Evolutionary conservation across 2,113 vertebrate genomes (phyloP), one percentile per base, ranked within the genome.

Genomic region (Varanus komodoensis): DNA sequence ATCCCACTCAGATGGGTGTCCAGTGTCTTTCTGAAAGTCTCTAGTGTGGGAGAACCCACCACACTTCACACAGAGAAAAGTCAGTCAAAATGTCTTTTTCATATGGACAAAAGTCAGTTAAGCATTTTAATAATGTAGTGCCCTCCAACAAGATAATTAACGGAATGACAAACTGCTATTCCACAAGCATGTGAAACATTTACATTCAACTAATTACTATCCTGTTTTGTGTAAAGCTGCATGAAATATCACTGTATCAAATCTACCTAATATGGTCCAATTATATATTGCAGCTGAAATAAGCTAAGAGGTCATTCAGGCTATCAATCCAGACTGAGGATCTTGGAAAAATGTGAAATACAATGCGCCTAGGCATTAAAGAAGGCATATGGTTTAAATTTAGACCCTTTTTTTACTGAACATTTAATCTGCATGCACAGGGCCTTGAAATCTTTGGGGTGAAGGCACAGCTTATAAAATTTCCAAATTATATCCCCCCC

Each of bases 71-170:
- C 38, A 44, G 38, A 44, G 38, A 44, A 44, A 44, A 44, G 38
- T 44, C 38, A 44, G 38, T 44, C 38, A 44, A 44, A 44, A 44
- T 44, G 38, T 44, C 38, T 44, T 44, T 44, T 44, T 44, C 38
- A 44, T 3, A 44, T 44, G 38, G 38, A 44, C 38, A 44, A 44
- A 44, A 11, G 21, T 79, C 57, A 90, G 86, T 85, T 92, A 54
- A 54, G 54, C 11, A 89, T 80, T n/a, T 80, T 74, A 93, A 93
- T 94, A 67, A 2, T 50, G 25, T 44, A 78, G 14, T 3, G 78
- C 48, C 12, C 23, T 34, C 27, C 12, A 77, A 75, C 27, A 64
- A 77, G 27, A 44, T 67, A 27, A 29, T 15, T 78, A 57, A 79
- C 48, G 29, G 61, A 44, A 19, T 64, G 25, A 61, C 34, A 23